Evolutionary conservation across 2,797 vertebrate genomes (phyloP), one percentile per base, ranked within the genome.

Genomic region (Anisognathus igniventris): DNA sequence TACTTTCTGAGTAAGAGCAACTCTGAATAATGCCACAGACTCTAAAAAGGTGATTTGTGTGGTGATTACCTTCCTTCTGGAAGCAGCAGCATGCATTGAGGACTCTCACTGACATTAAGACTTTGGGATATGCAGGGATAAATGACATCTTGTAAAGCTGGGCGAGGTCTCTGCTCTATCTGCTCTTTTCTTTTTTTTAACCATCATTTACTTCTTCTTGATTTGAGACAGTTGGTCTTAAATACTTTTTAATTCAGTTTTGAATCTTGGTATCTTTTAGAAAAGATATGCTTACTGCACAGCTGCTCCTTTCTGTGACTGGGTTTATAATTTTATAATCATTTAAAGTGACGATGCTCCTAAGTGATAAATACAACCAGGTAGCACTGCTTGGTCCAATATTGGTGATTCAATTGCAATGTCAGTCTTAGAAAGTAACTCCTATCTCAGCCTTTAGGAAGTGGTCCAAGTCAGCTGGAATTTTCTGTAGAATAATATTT

Each of bases 321-420:
- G 33, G 25, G 12, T 68, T 24, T 39, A 57, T 57, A 90, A 70
- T 85, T 88, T 72, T 65, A 35, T 72, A 54, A 33, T 64, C 3
- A 13, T 7, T 42, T 54, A 18, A 84, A 57, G 5, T 42, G 50
- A 48, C 25, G 12, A 42, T 74, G 17, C 27, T 68, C 10, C 20
- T 77, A 28, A 35, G 23, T 56, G 18, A 27, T 61, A 65, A 81
- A 50, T 57, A 9, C 15, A 68, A 33, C 3, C 35, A 58, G 47
- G 44, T 86, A 58, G 14, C 18, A 47, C 16, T 0, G 0, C n/a
- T 75, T 74, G 28, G 17, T 84, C n/a, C 8, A 10, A 0, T 53
- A 45, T 11, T 90, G 21, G 12, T 90, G 31, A 14, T 66, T 66
- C 24, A 48, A 3, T 10, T 74, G 25, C 1, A 0, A 0, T 58